phyloP scores from a whole-genome alignment of 1,140 invertebrate species.

The Zeugodacus cucurbitae region DNA sequence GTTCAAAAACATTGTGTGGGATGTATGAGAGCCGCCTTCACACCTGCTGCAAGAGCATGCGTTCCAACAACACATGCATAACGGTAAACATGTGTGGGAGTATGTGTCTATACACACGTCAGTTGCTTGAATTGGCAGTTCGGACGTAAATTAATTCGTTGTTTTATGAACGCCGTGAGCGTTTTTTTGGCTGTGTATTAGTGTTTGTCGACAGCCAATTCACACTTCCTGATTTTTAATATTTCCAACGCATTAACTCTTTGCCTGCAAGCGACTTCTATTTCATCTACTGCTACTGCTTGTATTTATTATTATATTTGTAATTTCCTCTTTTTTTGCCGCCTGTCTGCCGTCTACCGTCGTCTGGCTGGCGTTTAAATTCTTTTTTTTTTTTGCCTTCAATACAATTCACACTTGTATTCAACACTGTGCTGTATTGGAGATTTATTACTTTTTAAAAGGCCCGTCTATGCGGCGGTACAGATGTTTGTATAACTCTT shows the following conservation, averaged over 20 bases:
- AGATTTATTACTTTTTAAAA: constrained; percentile 37
- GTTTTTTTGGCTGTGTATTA: not conserved
- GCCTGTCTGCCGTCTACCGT: not conserved
- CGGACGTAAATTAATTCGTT: constrained; percentile 35
- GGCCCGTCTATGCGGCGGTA: not conserved
- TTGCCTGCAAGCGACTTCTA: not conserved
- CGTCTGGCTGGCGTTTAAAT: not conserved
- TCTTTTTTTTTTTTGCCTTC: not conserved
- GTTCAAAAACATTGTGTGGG: not conserved
- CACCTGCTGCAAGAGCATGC: not conserved
- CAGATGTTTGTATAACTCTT: not conserved
- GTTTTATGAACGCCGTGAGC: constrained; percentile 18
- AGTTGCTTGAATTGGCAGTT: constrained; percentile 24
- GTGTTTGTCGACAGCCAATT: constrained; percentile 23
- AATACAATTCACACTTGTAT: not conserved
- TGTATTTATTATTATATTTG: constrained; percentile 8
- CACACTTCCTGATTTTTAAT: constrained; percentile 33
- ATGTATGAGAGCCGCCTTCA: not conserved
- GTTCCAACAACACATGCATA: not conserved
- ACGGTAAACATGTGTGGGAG: not conserved
- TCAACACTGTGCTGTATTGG: not conserved
- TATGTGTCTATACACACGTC: not conserved
- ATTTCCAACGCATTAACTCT: not conserved
- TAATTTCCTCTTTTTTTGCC: not conserved
- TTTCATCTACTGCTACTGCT: not conserved